Conservation (phyloP, 2,888 invertebrate genomes). For the Mesorhabditis spiculigera region DNA sequence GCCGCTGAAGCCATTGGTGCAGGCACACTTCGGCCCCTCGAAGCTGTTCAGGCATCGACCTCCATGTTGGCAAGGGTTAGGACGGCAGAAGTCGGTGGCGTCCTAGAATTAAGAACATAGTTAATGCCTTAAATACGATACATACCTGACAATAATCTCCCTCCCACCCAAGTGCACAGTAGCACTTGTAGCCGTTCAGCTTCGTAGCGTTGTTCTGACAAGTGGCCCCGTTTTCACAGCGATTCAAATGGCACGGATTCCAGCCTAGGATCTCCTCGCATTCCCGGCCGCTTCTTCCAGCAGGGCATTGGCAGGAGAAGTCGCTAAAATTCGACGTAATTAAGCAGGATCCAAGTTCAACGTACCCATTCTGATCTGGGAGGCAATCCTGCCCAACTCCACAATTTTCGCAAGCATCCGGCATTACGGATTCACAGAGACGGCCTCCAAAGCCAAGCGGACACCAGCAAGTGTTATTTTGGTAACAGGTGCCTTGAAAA, state of each 20-base stretch:
- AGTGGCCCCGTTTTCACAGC: not conserved
- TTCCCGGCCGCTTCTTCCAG: not conserved
- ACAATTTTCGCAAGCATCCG: not conserved
- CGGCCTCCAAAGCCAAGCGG: conserved; percentile 34
- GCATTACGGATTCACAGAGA: conserved; percentile 67
- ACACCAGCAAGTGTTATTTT: conserved; percentile 11
- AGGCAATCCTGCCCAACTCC: not conserved
- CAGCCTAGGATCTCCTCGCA: not conserved
- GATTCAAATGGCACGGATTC: not conserved
- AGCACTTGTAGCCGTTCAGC: not conserved
- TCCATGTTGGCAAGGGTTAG: not conserved
- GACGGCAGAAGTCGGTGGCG: not conserved
- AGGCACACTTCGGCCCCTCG: not conserved
- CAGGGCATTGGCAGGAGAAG: not conserved
- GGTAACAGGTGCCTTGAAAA: not conserved
- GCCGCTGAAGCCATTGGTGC: not conserved
- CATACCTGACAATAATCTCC: conserved; percentile 75
- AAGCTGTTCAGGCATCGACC: not conserved
- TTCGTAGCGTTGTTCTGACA: not conserved
- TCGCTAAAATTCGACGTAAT: not conserved
- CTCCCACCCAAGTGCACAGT: conserved; percentile 59
- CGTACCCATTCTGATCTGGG: not conserved
- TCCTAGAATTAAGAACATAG: not conserved
- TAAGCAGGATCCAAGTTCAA: not conserved
- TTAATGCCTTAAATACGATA: not conserved